Conservation (phyloP, 2,797 vertebrate species). For the Borostomias antarcticus region DNA sequence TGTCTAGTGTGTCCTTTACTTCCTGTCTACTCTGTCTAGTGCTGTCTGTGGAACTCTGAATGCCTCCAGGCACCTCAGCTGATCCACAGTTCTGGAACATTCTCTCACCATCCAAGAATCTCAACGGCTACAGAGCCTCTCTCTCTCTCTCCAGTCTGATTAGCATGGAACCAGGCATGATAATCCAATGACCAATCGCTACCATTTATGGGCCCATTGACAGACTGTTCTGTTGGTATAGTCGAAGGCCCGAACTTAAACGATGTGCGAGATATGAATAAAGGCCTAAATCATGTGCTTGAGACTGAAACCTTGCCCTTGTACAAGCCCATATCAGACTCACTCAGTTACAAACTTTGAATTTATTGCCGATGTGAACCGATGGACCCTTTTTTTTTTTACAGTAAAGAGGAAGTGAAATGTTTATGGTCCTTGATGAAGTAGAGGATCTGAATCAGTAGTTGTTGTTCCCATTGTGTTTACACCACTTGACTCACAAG, state of each 20-base stretch:
- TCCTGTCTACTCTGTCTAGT: not conserved
- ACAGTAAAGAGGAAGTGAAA: slow-evolving; percentile 5
- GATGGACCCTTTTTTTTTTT: not conserved
- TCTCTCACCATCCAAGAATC: slow-evolving; percentile 29
- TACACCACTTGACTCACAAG: too few species aligned
- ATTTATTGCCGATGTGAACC: not conserved
- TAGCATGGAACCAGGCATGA: too few species aligned
- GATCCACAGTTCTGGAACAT: slow-evolving; percentile 25
- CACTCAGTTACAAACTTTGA: slow-evolving; percentile 5
- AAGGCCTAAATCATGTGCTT: too few species aligned
- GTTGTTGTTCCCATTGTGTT: too few species aligned
- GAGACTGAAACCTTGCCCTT: too few species aligned
- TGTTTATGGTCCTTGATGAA: not conserved
- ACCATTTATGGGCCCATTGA: not conserved
- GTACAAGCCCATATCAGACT: too few species aligned
- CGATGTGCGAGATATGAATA: too few species aligned
- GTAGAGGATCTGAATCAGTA: too few species aligned
- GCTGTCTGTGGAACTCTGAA: not conserved
- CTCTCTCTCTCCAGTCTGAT: too few species aligned
- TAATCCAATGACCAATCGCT: not conserved
- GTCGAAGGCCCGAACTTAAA: too few species aligned
- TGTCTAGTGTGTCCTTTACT: not conserved
- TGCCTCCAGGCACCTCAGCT: slow-evolving; percentile 22
- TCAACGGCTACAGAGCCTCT: slow-evolving; percentile 4
- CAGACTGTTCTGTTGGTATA: too few species aligned